These are phyloP conservation scores for Brenthis daphne DNA, from an alignment of 2,888 invertebrate genomes.

Conservation along the genomic window DNA sequence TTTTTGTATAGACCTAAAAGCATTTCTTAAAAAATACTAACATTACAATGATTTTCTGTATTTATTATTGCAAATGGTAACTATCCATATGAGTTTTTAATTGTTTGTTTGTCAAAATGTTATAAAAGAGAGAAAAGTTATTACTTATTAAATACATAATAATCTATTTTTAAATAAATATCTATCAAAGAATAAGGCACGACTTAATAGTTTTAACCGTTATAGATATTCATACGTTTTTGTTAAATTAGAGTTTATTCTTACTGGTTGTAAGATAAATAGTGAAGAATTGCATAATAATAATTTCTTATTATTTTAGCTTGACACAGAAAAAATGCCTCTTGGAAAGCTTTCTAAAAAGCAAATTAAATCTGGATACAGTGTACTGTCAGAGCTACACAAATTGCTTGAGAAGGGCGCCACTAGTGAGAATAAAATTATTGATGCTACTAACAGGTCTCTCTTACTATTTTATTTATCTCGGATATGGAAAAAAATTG, in stretches of 20 bases:
- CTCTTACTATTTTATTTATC: constrained; percentile 22
- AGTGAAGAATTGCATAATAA: not conserved
- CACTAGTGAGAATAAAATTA: constrained; percentile 78
- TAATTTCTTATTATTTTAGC: constrained; percentile 55
- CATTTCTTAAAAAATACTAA: too few relatives aligned
- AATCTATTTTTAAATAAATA: too few relatives aligned
- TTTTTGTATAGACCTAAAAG: too few relatives aligned
- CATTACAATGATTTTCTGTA: too few relatives aligned
- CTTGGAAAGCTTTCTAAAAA: constrained; percentile 96
- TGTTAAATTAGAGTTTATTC: too few relatives aligned
- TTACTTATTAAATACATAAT: too few relatives aligned
- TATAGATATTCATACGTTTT: not conserved
- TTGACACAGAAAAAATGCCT: constrained; percentile 99
- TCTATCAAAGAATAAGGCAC: not conserved
- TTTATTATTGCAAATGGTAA: too few relatives aligned
- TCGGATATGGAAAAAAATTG: not conserved
- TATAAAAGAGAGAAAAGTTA: too few relatives aligned
- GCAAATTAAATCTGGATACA: constrained; percentile 93
- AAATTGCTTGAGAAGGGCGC: constrained; percentile 78
- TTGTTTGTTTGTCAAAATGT: too few relatives aligned
- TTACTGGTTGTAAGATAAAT: too few relatives aligned
- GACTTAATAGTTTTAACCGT: not conserved
- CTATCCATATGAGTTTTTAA: too few relatives aligned
- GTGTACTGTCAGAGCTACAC: constrained; percentile 88
- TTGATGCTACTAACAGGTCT: constrained; percentile 92